Base-by-base conservation (phyloP, 2,888 invertebrate species). In the Dicyrtomina minuta region DNA sequence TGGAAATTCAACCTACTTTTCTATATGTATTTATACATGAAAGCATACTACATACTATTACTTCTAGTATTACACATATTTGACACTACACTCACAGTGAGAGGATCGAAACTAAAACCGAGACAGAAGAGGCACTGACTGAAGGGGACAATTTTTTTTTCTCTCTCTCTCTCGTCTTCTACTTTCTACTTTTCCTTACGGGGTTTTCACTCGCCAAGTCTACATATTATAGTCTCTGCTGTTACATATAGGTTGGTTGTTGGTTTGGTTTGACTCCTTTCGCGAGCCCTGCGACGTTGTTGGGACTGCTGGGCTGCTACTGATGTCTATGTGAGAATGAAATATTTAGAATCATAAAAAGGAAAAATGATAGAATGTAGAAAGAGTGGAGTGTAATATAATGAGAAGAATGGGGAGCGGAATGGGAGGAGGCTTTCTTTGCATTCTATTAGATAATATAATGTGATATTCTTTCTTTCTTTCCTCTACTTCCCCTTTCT, bases 391-490 rank as follows among this genome's bases (percentile, higher is more conserved):
- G 33, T 17, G 44, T 62, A 43, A 49, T 62, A 44, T 24, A 62
- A 49, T 49, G 58, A 62, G 49, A 13, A 61, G 20, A 43, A 59
- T 39, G 26, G 61, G 61, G 60, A 60, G 39, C 33, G 46, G 22
- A 44, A 61, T 44, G 41, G 61, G 22, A n/a, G 46, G 22, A 46
- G 62, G 62, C 62, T 62, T 62, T 62, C 44, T 44, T 62, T 62
- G 46, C 62, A 46, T 62, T 62, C 49, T 62, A 61, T 49, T 62
- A 62, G 62, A 62, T 62, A 62, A 58, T 58, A 58, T 58, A 58
- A 62, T 62, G 62, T 62, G 62, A 62, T 49, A 62, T 62, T 49
- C 62, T 62, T 49, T 62, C 51, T 49, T 61, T 61, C 61, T 46
- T 44, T 46, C 51, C 22, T 24, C 51, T 22, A 24, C 22, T 51